Evolutionary conservation across 2,797 vertebrate genomes (phyloP).

Genomic region (Pogoniulus pusillus): DNA sequence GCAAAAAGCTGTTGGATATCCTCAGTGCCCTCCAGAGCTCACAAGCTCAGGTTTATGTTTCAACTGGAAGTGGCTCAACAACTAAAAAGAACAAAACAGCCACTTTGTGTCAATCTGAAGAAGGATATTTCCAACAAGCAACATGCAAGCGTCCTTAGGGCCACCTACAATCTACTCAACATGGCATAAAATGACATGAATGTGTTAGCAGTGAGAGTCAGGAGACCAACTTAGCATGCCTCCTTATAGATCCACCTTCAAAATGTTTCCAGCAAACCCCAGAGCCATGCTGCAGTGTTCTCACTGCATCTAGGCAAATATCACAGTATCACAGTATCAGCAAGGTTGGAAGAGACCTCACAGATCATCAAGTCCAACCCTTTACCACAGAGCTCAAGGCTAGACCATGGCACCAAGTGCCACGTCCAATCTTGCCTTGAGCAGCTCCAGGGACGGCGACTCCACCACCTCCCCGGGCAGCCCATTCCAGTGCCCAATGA

Average conservation of each 20-base stretch:
- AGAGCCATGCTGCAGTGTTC: not conserved
- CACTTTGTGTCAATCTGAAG: not conserved
- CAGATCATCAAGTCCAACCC: no score
- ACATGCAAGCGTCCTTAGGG: not conserved
- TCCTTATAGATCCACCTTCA: not conserved
- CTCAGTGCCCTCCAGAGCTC: constrained; percentile 27
- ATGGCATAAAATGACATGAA: not conserved
- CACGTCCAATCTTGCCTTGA: no score
- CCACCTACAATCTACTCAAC: not conserved
- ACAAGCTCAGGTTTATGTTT: not conserved
- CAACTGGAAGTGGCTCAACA: constrained; percentile 38
- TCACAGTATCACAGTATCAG: no score
- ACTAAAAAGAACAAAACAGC: not conserved
- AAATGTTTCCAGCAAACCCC: not conserved
- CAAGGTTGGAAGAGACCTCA: no score
- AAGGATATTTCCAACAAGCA: not conserved
- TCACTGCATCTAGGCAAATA: not conserved
- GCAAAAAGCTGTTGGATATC: not conserved
- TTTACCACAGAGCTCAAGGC: no score
- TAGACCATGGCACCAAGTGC: no score
- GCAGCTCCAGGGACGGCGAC: no score
- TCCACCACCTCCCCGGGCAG: no score
- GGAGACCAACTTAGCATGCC: not conserved
- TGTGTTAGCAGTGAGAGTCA: not conserved
- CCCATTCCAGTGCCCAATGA: no score